Evolutionary conservation across 2,888 invertebrate genomes (phyloP), one percentile per base, ranked within the genome.

Genomic region (Drosophila diplacantha): DNA sequence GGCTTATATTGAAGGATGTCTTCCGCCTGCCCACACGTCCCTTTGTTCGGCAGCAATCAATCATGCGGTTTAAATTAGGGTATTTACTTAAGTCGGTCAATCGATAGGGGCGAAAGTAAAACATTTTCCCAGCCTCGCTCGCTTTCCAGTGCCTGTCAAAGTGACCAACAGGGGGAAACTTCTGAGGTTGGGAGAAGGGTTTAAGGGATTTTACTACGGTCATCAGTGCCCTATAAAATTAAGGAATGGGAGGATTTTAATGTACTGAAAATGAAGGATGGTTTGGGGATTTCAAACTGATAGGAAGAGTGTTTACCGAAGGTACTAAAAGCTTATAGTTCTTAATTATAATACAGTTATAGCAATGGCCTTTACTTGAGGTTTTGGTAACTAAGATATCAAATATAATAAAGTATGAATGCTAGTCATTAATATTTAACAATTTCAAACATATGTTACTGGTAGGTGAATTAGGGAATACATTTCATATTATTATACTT

Each of bases 11-110:
- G 72, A 72, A 61, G 75, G 53, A 20, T 38, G 49, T 24, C 46
- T 14, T 11, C 32, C 22, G 29, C 47, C 20, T 37, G 32, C 29
- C 59, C 12, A n/a, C 32, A 18, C 39, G 18, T 18, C 41, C 18
- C 32, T 35, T 37, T 56, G 38, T 63, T 64, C 65, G 66, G 49
- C 67, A 75, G 74, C 78, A 80, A 81, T 82, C 81, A 81, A 81
- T 82, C 82, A 82, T 80, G 75, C 71, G 80, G 80, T 73, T 81
- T 78, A 80, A 82, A 82, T 80, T 82, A 74, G 81, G 81, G 74
- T 82, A 82, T 82, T 81, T 81, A 75, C 69, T 74, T 73, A 80
- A 81, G 80, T 69, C 75, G 71, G 72, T 72, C 64, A 47, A 73
- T 78, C 80, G 80, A 73, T 51, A 44, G 61, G 61, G 38, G 43